Base-by-base conservation (phyloP, 2,888 invertebrate species). In the Netelia fuscicornis region DNA sequence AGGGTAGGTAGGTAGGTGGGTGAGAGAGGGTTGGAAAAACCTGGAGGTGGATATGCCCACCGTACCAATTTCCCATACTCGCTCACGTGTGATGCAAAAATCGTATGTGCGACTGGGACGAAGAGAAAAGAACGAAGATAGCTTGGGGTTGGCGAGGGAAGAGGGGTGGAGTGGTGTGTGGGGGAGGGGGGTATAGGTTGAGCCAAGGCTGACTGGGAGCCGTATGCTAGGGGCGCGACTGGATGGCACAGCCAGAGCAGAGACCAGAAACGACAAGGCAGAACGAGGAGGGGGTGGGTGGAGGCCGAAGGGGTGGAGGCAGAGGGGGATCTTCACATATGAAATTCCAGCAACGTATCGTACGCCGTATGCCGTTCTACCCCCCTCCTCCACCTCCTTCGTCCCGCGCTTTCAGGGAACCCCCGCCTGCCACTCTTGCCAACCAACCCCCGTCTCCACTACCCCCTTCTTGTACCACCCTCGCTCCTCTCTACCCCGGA, bases 321-420 rank as follows among this genome's bases (percentile, higher is more conserved):
- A 37, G 37, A 56, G 52, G 54, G 67, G 68, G 56, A 71, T 87
- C 76, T 86, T 79, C 87, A 87, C 87, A 87, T 87, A 87, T 87
- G 87, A 86, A 87, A 87, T 87, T 87, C 87, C 82, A 83, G 82
- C 85, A 85, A 85, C 85, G 85, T 85, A 92, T 91, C 90, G 91
- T 88, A 87, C 89, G 88, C 88, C 88, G 89, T 89, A 87, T 87
- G 87, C 88, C 89, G 87, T 90, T 89, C 88, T 88, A 83, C 89
- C 84, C 76, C 83, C 86, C 86, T 78, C 81, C 84, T 74, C 81
- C 87, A 6, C 37, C 89, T 85, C 76, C 83, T 86, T 37, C 86
- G 80, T 78, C 84, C 74, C 83, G 87, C 87, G 81, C 82, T 84
- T 82, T 84, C 81, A 20, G 70, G 79, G 56, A 75, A 77, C 64